A percentile compares a stretch with the other conserved stretches of the same genome.
Evolutionary conservation across 2,797 vertebrate genomes (phyloP).

Genomic region (Enteromius unitaeniatus): DNA sequence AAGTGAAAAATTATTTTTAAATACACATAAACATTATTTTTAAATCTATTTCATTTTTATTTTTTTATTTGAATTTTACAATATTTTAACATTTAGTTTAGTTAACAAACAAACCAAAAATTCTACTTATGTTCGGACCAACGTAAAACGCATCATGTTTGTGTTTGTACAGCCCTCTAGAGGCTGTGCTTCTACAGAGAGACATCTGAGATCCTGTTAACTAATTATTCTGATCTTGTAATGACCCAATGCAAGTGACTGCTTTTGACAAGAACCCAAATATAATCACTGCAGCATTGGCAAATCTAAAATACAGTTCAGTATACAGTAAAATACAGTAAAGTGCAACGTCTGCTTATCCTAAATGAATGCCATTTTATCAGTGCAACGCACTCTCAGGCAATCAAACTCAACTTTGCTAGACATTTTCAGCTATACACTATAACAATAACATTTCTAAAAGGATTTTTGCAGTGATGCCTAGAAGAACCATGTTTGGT

Average conservation of each 20-base stretch:
- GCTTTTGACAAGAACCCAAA: not conserved
- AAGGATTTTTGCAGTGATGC: too few species aligned
- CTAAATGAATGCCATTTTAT: not conserved
- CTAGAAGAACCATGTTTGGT: too few species aligned
- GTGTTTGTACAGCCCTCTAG: slow-evolving; percentile 1
- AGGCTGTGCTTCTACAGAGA: not conserved
- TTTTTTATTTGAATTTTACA: too few species aligned
- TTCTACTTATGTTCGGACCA: not conserved
- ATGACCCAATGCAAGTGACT: not conserved
- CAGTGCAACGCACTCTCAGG: not conserved
- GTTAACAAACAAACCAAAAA: too few species aligned
- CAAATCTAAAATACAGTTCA: not conserved
- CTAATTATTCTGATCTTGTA: slow-evolving; percentile 17
- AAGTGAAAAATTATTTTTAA: too few species aligned
- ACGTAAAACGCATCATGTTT: not conserved
- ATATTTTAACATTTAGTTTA: too few species aligned
- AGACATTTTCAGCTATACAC: not conserved
- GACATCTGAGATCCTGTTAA: not conserved
- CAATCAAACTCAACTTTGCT: not conserved
- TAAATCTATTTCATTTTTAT: too few species aligned
- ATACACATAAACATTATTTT: too few species aligned
- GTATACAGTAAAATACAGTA: not conserved
- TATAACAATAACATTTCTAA: too few species aligned
- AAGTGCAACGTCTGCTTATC: not conserved
- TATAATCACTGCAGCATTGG: not conserved